Conservation (phyloP, 2,888 invertebrate species). For the Lacanobia oleracea region DNA sequence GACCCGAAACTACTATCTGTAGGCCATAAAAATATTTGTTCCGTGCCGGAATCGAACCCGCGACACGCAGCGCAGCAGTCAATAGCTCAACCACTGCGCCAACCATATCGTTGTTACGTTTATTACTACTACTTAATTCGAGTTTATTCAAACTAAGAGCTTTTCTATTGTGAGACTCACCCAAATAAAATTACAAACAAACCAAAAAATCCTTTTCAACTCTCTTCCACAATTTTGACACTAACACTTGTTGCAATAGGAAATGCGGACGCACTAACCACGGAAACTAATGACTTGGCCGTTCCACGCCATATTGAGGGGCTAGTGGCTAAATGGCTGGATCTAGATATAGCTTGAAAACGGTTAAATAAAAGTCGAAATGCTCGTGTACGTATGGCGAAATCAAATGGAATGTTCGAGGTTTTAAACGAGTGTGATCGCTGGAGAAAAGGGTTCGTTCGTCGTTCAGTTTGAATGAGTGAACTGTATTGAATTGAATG, state of each 20-base stretch:
- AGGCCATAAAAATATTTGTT: no score
- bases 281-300: slow-evolving; percentile 57
- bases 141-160: no score
- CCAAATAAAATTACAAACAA: neutral
- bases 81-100: no score
- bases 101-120: no score
- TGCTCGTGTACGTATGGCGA: slow-evolving; percentile 19
- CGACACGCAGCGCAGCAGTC: no score
- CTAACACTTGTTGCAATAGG: slow-evolving; percentile 59
- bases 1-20: no score
- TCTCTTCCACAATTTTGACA: slow-evolving; percentile 44
- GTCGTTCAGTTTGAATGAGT: slow-evolving; percentile 15
- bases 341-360: slow-evolving; percentile 29
- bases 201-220: neutral
- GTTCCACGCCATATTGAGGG: slow-evolving; percentile 29
- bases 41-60: no score
- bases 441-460: neutral
- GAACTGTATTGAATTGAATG: neutral
- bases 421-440: slow-evolving; percentile 25
- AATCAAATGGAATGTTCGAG: slow-evolving; percentile 41
- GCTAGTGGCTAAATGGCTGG: slow-evolving; percentile 26
- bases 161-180: no score
- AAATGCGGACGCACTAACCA: slow-evolving; percentile 47
- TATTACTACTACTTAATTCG: no score
- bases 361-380: slow-evolving; percentile 48